These are phyloP conservation scores for Nycticorax nycticorax DNA, from an alignment of 2,113 vertebrate genomes.

Conservation along the genomic window DNA sequence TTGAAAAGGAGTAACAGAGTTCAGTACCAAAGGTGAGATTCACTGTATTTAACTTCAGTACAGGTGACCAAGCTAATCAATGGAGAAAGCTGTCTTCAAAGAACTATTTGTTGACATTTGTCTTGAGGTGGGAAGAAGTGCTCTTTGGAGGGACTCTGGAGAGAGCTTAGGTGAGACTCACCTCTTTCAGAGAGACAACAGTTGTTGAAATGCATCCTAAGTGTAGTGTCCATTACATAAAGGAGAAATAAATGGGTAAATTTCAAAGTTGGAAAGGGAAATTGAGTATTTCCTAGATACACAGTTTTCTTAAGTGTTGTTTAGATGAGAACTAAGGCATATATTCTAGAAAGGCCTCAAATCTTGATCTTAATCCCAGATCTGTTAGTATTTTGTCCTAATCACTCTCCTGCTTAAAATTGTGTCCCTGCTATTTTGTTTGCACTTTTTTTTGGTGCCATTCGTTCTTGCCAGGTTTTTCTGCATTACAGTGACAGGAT, in stretches of 20 bases:
- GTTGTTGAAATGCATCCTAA: background rate
- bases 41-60: background rate
- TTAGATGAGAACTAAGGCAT: background rate
- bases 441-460: background rate
- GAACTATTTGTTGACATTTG: background rate
- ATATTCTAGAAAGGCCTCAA: background rate
- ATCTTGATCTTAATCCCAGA: background rate
- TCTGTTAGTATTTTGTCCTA: background rate
- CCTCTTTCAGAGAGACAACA: background rate
- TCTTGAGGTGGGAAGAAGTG: background rate
- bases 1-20: conserved; percentile 6
- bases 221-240: background rate
- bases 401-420: background rate
- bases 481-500: background rate
- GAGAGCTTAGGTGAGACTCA: background rate
- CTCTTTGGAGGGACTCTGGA: background rate
- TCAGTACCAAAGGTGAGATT: background rate
- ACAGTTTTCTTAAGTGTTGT: background rate
- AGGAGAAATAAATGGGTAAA: background rate
- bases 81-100: background rate
- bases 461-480: background rate
- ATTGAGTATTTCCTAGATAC: background rate
- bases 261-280: background rate
- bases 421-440: background rate
- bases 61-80: background rate